phyloP scores from a whole-genome alignment of 2,113 vertebrate genomes.

The Lipophrys pholis region DNA sequence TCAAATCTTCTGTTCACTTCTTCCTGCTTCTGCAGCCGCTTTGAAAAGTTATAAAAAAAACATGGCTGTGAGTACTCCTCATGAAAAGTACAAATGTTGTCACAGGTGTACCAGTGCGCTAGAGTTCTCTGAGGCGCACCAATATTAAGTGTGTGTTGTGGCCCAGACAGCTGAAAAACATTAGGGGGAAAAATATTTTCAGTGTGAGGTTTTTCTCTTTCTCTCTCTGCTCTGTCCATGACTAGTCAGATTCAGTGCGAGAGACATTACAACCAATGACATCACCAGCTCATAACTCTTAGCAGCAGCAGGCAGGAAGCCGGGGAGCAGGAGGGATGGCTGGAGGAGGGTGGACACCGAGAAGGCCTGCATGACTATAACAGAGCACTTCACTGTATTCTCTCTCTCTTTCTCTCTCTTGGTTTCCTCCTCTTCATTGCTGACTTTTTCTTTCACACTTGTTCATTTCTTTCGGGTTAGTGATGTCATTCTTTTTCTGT shows the following conservation, averaged over 20 bases:
- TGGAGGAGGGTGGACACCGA: constrained; percentile 34
- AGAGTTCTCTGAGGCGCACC: background rate
- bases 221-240: constrained; percentile 1
- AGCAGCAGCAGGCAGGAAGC: constrained; percentile 58
- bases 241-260: constrained; percentile 37
- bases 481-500: constrained; percentile 60
- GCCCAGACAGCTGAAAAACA: background rate
- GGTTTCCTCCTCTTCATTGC: background rate
- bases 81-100: background rate
- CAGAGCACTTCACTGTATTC: constrained; percentile 58
- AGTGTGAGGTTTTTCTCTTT: constrained; percentile 38
- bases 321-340: constrained; percentile 36
- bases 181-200: constrained; percentile 14
- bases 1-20: background rate
- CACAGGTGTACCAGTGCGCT: background rate
- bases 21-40: background rate
- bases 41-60: background rate
- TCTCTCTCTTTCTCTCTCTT: background rate
- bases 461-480: constrained; percentile 42
- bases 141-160: background rate
- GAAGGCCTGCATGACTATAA: constrained; percentile 40
- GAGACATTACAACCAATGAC: constrained; percentile 65
- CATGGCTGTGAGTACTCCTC: background rate
- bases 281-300: constrained; percentile 59
- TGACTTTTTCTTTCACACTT: constrained; percentile 32